Evolutionary conservation across 2,888 invertebrate species (phyloP), one percentile per base, ranked within the genome.

Genomic region (Beris chalybata): DNA sequence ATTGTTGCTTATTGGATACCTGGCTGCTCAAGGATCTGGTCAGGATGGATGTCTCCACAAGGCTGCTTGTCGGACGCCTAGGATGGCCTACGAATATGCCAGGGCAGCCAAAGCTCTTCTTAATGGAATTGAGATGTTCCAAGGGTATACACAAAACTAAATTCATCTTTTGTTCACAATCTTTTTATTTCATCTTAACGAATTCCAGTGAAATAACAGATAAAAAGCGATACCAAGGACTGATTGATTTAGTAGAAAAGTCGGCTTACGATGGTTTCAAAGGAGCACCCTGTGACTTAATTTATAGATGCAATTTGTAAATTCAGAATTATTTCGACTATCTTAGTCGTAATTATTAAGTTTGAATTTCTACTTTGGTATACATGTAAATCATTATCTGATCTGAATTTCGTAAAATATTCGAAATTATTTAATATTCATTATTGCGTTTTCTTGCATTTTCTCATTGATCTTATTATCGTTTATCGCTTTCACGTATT

Each of bases 81-180:
- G 84, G 53, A 86, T 88, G 67, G 90, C 92, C 7, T 85, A 85
- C 65, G 85, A 89, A 70, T 93, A 93, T 77, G 84, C 88, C 2
- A 86, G 88, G 2, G 93, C 91, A 0, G 90, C 89, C n/a, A 90
- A 90, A 71, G 85, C 92, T 70, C 77, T 93, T 11, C 74, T 92
- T 65, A 89, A 90, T 74, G 87, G 89, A 55, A 85, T 88, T 15
- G 88, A 88, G 74, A 81, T 90, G 68, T 82, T 90, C 71, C 83
- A 87, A 74, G 86, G 86, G 86, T 90, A 83, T 75, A 70, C 64
- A 12, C n/a, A 58, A 11, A 61, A 52, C 5, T 38, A 57, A 31
- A 53, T 47, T 63, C 13, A 12, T 31, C 32, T 30, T 31, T 13
- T 12, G 2, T 58, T 47, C n/a, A 47, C 12, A 47, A 47, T 22